phyloP scores from a whole-genome alignment of 2,113 vertebrate genomes.

The Rafetus swinhoei region DNA sequence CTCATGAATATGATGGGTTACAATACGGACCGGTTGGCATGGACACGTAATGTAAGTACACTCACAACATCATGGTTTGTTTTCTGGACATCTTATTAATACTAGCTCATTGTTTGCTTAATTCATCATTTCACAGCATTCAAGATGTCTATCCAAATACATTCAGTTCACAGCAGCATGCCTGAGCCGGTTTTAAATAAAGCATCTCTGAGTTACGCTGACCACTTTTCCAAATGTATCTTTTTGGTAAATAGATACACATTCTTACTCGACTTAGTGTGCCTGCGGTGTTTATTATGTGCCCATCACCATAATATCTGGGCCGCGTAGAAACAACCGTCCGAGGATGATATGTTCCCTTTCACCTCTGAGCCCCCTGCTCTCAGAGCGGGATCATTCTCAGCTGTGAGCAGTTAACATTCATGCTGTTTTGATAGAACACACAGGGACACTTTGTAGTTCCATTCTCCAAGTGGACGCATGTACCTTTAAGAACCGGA shows the following conservation, averaged over 20 bases:
- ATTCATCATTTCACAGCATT: background rate
- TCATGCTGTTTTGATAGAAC: background rate
- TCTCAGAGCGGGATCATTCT: background rate
- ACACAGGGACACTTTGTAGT: background rate
- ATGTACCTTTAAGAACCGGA: background rate
- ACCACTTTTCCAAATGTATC: rapidly evolving
- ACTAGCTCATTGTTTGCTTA: background rate
- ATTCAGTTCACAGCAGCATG: background rate
- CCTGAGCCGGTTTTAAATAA: background rate
- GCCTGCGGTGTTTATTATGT: background rate
- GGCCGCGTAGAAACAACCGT: background rate
- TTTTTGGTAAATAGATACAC: background rate
- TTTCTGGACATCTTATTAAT: background rate
- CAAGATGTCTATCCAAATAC: background rate
- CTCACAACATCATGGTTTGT: background rate
- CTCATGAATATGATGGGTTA: slow-evolving; percentile 98
- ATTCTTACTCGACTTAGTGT: background rate
- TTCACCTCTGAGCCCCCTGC: background rate
- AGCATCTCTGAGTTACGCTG: rapidly evolving
- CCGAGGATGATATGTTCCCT: rapidly evolving
- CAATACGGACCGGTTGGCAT: slow-evolving; percentile 92
- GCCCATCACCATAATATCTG: background rate
- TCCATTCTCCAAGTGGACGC: background rate
- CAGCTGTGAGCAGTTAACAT: rapidly evolving
- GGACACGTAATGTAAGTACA: slow-evolving; percentile 91